phyloP scores from a whole-genome alignment of 2,797 vertebrate species.

The Macropodus opercularis region DNA sequence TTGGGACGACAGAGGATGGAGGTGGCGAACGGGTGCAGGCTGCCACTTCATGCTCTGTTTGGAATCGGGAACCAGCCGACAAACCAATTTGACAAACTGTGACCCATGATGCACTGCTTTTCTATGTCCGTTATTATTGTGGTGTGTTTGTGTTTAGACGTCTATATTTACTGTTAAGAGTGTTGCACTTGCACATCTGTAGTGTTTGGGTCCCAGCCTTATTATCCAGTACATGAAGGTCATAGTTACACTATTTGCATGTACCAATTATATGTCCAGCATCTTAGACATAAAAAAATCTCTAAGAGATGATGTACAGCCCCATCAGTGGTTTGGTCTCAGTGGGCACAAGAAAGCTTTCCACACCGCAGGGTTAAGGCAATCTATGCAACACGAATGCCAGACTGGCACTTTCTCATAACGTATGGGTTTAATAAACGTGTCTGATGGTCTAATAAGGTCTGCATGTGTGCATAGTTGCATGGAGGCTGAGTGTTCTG shows the following conservation, averaged over 20 bases:
- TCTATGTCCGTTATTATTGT: too few species aligned
- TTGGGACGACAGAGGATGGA: slow-evolving; percentile 5
- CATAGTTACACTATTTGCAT: too few species aligned
- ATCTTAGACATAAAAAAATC: too few species aligned
- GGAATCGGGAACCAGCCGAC: background rate
- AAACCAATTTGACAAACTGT: background rate
- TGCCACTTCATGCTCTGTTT: background rate
- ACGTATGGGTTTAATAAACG: background rate
- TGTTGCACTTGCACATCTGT: too few species aligned
- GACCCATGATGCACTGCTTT: background rate
- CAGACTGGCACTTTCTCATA: background rate
- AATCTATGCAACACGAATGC: background rate
- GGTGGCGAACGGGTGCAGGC: background rate
- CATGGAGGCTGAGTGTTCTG: too few species aligned
- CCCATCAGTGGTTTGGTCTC: background rate
- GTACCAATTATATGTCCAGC: too few species aligned
- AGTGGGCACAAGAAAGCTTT: background rate
- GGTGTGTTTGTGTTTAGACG: too few species aligned
- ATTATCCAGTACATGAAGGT: too few species aligned
- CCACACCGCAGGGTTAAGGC: background rate
- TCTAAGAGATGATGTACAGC: background rate
- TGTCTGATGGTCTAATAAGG: too few species aligned
- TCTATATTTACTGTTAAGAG: too few species aligned
- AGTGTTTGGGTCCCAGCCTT: too few species aligned
- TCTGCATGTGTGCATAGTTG: too few species aligned